Conservation (phyloP, 2,113 vertebrate species). For the Perognathus longimembris region DNA sequence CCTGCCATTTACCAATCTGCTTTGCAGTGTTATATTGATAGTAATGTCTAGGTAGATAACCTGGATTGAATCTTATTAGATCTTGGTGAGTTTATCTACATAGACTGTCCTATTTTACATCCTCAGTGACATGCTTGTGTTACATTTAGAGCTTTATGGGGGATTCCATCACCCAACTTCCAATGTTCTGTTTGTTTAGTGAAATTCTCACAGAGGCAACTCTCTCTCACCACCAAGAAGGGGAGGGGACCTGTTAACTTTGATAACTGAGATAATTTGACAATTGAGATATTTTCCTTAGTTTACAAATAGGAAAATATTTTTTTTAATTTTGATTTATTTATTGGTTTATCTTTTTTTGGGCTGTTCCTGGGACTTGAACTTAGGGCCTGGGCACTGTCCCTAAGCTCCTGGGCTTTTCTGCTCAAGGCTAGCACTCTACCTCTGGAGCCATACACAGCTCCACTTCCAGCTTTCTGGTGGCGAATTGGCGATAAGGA, state of each 20-base stretch:
- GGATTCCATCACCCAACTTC: background rate
- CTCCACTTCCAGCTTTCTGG: too few relatives aligned
- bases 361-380: too few relatives aligned
- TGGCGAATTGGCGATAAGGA: too few relatives aligned
- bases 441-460: too few relatives aligned
- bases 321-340: too few relatives aligned
- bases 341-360: too few relatives aligned
- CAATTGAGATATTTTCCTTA: background rate
- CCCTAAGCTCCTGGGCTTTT: too few relatives aligned
- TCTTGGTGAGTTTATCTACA: background rate
- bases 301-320: slow-evolving; percentile 2
- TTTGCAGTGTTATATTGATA: background rate
- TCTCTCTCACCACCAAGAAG: background rate
- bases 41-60: background rate
- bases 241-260: background rate
- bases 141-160: slow-evolving; percentile 30
- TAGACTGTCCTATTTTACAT: background rate
- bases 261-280: too few relatives aligned
- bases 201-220: background rate
- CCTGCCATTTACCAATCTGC: background rate
- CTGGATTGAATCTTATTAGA: background rate
- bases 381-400: too few relatives aligned
- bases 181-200: background rate
- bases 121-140: slow-evolving; percentile 34
- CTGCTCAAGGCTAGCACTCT: too few relatives aligned